These are phyloP conservation scores for Proctacanthus coquilletti DNA, from an alignment of 1,140 invertebrate genomes.

Conservation along the genomic window DNA sequence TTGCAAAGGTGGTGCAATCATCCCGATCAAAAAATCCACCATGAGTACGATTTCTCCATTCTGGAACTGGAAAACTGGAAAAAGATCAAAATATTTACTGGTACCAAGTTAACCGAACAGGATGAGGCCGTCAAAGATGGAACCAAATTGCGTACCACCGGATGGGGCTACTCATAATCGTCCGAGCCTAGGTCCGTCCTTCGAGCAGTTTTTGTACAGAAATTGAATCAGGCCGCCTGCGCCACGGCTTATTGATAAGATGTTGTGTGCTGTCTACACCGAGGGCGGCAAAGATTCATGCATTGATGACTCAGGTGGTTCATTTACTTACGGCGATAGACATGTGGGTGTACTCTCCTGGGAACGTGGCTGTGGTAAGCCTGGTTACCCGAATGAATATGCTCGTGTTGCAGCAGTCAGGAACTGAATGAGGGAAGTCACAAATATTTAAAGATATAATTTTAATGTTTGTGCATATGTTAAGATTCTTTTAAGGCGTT, in stretches of 20 bases:
- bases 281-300: slow-evolving; percentile 54
- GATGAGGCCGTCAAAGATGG: slow-evolving; percentile 14
- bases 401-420: slow-evolving; percentile 32
- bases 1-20: slow-evolving; percentile 15
- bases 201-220: slow-evolving; percentile 30
- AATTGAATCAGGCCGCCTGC: slow-evolving; percentile 22
- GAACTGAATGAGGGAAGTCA: slow-evolving; percentile 28
- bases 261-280: slow-evolving; percentile 51
- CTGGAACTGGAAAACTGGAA: slow-evolving; percentile 13
- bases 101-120: slow-evolving; percentile 11
- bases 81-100: slow-evolving; percentile 8
- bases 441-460: slow-evolving; percentile 10
- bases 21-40: slow-evolving; percentile 14
- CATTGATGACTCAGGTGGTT: slow-evolving; percentile 38
- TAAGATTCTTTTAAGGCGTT: too few relatives aligned
- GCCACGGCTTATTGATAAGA: slow-evolving; percentile 31
- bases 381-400: slow-evolving; percentile 37
- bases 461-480: too few relatives aligned
- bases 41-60: slow-evolving; percentile 25
- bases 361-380: slow-evolving; percentile 37
- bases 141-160: slow-evolving; percentile 24
- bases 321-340: slow-evolving; percentile 16
- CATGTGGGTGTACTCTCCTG: slow-evolving; percentile 42
- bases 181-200: slow-evolving; percentile 15
- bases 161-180: slow-evolving; percentile 30